Evolutionary conservation across 2,888 invertebrate genomes (phyloP), one percentile per base, ranked within the genome.

Genomic region (Synergus itoensis): DNA sequence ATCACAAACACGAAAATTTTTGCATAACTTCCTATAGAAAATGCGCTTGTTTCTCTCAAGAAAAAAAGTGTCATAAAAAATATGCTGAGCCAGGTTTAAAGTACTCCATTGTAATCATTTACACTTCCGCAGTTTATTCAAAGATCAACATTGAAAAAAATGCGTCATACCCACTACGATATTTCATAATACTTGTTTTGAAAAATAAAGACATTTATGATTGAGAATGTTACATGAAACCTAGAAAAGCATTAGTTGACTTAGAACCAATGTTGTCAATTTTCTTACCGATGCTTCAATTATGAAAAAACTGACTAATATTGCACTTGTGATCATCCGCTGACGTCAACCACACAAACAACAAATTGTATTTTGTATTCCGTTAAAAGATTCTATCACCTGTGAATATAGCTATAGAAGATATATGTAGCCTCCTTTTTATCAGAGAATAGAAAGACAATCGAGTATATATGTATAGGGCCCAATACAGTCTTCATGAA

Each of bases 311-410:
- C 16, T 53, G 9, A 5, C 53, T n/a, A 3, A 8, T 69, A 16
- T 69, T 48, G 28, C 69, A 18, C 9, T 18, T 67, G 7, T 21
- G 21, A 69, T 48, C 28, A 5, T 45, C 69, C 7, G 14, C 8
- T 67, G 67, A 67, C 28, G 67, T 67, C 12, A 67, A 67, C 45
- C 45, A 67, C 9, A 28, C 45, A 14, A 69, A 28, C 45, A 45
- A 69, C 5, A n/a, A n/a, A 53, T n/a, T 28, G n/a, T n/a, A 36
- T 36, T 73, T 36, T 53, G 9, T 21, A 73, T 73, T 73, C 28
- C n/a, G 8, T 45, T 28, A 60, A 60, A 18, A 60, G 11, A 60
- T 60, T 60, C 11, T 60, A 21, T 60, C 21, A 60, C 60, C 43
- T 73, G 36, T 48, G 36, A 48, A 73, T n/a, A 73, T n/a, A 73